Base-by-base conservation (phyloP, 2,888 invertebrate genomes). In the Agrotis segetum region DNA sequence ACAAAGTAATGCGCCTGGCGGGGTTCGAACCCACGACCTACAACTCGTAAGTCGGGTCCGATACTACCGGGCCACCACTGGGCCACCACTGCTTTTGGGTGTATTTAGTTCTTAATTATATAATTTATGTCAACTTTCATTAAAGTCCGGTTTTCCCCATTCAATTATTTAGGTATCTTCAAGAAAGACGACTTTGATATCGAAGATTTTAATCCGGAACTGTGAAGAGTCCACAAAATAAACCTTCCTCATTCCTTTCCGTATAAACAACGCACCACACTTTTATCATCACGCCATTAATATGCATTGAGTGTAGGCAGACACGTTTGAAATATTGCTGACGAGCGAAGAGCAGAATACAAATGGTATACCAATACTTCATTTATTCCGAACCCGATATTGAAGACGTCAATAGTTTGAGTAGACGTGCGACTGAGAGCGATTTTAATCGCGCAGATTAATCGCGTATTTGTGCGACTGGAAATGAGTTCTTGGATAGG, bases 311-410 rank as follows among this genome's bases (percentile, higher is more conserved):
- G 86, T 82, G 85, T 83, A 83, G 87, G 88, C 88, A 88, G 88
- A 85, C 87, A 88, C 88, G 89, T 88, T 88, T 82, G 89, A 90
- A 88, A 87, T 89, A 89, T 87, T 87, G 87, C 79, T 82, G 82
- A 68, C 77, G 86, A 64, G 49, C 71, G 77, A 72, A 71, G 86
- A 85, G 86, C 85, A 40, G 91, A 92, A 93, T 93, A 92, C 89
- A 89, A 91, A 93, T 91, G 68, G 72, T 66, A 66, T 78, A 82
- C 82, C 86, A 80, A 85, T 84, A 87, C 84, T 85, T 89, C 87
- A 88, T 88, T 87, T 88, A 86, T 86, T 86, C 88, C 72, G 72
- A 74, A 77, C 68, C 67, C 67, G 80, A 81, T 82, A 80, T 81
- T 66, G 67, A 78, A 72, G 80, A 83, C 85, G 84, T 81, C 82